Conservation (phyloP, 23 tunicate genomes). For the Halocynthia roretzi region DNA sequence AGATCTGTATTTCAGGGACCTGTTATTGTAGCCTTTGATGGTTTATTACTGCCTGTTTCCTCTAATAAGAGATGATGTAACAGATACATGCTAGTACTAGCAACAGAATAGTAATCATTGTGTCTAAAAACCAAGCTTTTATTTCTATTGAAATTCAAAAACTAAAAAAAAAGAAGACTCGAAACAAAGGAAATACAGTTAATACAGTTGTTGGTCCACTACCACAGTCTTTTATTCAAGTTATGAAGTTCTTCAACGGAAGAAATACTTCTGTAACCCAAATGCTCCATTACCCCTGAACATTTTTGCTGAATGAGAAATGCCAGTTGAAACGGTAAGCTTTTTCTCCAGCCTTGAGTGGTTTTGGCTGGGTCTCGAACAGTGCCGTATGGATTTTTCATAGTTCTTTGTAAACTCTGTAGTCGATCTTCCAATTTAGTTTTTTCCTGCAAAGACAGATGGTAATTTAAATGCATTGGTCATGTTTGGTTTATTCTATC, state of each 20-base stretch:
- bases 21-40: conserved; percentile 76
- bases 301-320: conserved; percentile 26
- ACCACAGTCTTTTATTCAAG: conserved; percentile 1
- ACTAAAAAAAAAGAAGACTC: no score
- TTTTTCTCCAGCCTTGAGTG: conserved; percentile 24
- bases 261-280: conserved; percentile 3
- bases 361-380: neutral
- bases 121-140: no score
- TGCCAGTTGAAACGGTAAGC: neutral
- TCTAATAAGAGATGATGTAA: conserved; percentile 9
- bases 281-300: conserved; percentile 10
- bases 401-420: no score
- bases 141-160: no score
- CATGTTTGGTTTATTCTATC: neutral
- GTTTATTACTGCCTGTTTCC: conserved; percentile 62
- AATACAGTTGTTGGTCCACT: neutral
- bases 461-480: no score
- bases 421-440: no score
- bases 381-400: conserved; percentile 11
- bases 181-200: no score
- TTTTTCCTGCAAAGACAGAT: no score
- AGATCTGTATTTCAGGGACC: conserved; percentile 29
- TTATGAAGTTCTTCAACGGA: neutral
- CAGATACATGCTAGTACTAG: neutral
- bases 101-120: no score